Percentiles rank a stretch among this genome's conserved stretches.
Evolutionary conservation across 2,113 vertebrate species (phyloP).

Genomic region (Ia io): DNA sequence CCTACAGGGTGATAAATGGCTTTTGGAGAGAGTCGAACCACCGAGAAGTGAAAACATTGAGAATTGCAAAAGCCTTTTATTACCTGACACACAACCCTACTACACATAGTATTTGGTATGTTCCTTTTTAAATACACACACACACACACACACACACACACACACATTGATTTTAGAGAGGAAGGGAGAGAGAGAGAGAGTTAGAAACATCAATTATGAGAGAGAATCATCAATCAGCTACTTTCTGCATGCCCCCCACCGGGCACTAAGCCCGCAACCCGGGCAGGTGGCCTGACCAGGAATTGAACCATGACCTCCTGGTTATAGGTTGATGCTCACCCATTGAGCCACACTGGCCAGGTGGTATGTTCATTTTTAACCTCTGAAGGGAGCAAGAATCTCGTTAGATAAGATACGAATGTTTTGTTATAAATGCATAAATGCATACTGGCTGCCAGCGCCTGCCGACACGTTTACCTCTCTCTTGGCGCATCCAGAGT

Average conservation of each 20-base stretch:
- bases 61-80: neutral
- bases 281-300: too few species aligned
- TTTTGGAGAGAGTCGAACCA: neutral
- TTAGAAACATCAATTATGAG: too few species aligned
- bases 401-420: neutral
- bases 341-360: too few species aligned
- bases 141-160: too few species aligned
- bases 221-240: too few species aligned
- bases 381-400: neutral
- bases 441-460: neutral
- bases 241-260: too few species aligned
- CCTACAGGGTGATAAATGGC: constrained; percentile 32
- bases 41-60: neutral
- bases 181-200: too few species aligned
- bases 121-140: neutral
- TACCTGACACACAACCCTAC: neutral
- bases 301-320: too few species aligned
- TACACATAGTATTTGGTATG: accelerated
- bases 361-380: neutral
- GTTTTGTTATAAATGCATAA: neutral
- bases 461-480: neutral
- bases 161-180: too few species aligned
- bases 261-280: too few species aligned
- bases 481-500: neutral
- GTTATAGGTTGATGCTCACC: too few species aligned